These are phyloP conservation scores for Carassius auratus DNA, from an alignment of 2,113 vertebrate genomes.

Conservation along the genomic window DNA sequence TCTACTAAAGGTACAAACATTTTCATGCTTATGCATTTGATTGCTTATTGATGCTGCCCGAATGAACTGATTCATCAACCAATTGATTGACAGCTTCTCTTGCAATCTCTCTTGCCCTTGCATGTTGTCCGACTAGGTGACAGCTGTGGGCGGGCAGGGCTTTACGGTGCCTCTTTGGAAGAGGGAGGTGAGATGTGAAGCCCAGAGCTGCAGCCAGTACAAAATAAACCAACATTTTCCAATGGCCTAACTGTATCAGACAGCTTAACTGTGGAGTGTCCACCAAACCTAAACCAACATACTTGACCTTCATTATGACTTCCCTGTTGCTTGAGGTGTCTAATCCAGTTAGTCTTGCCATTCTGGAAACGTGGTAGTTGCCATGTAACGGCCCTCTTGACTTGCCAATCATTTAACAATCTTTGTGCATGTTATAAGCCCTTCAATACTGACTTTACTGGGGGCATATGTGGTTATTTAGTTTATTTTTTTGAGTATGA, in stretches of 20 bases:
- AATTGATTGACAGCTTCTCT: conserved; percentile 56
- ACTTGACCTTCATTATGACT: not conserved
- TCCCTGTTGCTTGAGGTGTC: not conserved
- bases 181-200: conserved; percentile 67
- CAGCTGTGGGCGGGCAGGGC: conserved; percentile 73
- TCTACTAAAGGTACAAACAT: conserved; percentile 62
- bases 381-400: not conserved
- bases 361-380: conserved; percentile 3
- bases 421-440: conserved; percentile 68
- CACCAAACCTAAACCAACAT: not conserved
- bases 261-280: conserved; percentile 31
- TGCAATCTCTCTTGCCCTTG: conserved; percentile 61
- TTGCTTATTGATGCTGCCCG: conserved; percentile 51
- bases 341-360: conserved; percentile 21
- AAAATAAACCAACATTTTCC: not conserved
- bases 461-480: not conserved
- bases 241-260: conserved; percentile 38
- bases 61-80: conserved; percentile 59
- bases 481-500: not conserved
- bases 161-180: conserved; percentile 70
- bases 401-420: conserved; percentile 67
- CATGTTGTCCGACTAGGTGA: conserved; percentile 81
- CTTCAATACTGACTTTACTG: conserved; percentile 64
- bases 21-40: conserved; percentile 63
- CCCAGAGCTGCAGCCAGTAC: conserved; percentile 50